Base-by-base conservation (phyloP, 2,113 vertebrate genomes). In the Donacobius atricapilla region DNA sequence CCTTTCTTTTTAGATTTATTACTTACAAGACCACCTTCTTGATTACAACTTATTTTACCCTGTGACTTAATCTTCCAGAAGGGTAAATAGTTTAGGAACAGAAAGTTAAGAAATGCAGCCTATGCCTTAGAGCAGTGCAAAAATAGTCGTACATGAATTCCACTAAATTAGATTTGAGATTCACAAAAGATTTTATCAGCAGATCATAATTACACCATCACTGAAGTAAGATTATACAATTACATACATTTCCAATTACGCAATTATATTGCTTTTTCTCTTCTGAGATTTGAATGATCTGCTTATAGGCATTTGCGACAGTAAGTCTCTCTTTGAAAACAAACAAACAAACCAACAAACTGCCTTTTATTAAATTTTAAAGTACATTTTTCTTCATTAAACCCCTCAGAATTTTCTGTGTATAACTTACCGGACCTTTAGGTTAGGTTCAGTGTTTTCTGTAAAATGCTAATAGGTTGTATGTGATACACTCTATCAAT, bases 321-420 rank as follows among this genome's bases (percentile, higher is more conserved):
- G 5, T 35, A 95, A 51, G 19, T 58, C 31, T 44, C 45, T 16
- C 70, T 77, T 73, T 89, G 94, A 35, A 57, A 2, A 22, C 4
- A 42, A 80, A 15, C 24, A 28, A 63, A 48, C 5, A 15, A 35
- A 31, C 22, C 2, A 56, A 39, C 8, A 16, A 89, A 76, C 21
- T 73, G 16, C 24, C 79, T 7, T 81, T 54, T 94, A 81, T 80
- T 82, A 94, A 91, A 84, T 33, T 91, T 96, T 92, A 71, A 96
- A 57, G 56, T 35, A 47, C 70, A 84, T 58, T 85, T 95, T 97
- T 92, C 83, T 69, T 80, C 56, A 79, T 93, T 63, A 94, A 90
- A 63, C 28, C 13, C 56, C 75, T 75, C 89, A 91, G 54, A 70
- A 66, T 70, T 64, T 7, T 1, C 42, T 68, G n/a, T 58, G 16